Evolutionary conservation across 2,797 vertebrate genomes (phyloP).

Genomic region (Gastrophryne carolinensis): DNA sequence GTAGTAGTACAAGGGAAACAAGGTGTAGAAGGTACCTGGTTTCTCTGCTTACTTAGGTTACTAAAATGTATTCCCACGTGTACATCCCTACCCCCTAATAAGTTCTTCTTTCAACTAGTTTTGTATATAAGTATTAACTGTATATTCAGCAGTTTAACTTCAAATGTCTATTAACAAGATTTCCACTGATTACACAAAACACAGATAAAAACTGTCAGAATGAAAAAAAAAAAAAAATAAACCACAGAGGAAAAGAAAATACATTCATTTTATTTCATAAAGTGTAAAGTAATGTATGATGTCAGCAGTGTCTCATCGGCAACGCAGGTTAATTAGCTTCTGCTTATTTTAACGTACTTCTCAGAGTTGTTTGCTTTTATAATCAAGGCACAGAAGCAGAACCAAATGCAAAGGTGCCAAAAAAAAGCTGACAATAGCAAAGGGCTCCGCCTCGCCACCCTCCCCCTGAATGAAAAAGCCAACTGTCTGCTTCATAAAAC

Average conservation of each 20-base stretch:
- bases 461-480: conserved; percentile 90
- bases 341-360: conserved; percentile 99
- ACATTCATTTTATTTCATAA: conserved; percentile 81
- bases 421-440: conserved; percentile 99
- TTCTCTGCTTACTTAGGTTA: too few relatives aligned
- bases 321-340: conserved; percentile 99
- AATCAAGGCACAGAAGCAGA: conserved; percentile 99
- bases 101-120: too few relatives aligned
- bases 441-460: conserved; percentile 75
- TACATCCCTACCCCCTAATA: too few relatives aligned
- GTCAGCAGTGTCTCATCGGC: conserved; percentile 94
- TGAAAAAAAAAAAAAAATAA: too few relatives aligned
- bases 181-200: too few relatives aligned
- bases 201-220: too few relatives aligned
- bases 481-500: conserved; percentile 99
- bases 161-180: too few relatives aligned
- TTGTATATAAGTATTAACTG: too few relatives aligned
- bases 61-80: too few relatives aligned
- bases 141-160: too few relatives aligned
- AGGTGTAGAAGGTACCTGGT: too few relatives aligned
- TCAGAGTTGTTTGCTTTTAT: conserved; percentile 99
- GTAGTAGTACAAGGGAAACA: too few relatives aligned
- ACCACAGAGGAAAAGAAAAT: conserved; percentile 31
- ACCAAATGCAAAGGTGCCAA: conserved; percentile 99
- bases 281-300: conserved; percentile 84